Percentiles rank a stretch among this genome's conserved stretches.
These are phyloP conservation scores for Xiphorhynchus erythropygius DNA, from an alignment of 2,797 vertebrate species.

Conservation along the genomic window DNA sequence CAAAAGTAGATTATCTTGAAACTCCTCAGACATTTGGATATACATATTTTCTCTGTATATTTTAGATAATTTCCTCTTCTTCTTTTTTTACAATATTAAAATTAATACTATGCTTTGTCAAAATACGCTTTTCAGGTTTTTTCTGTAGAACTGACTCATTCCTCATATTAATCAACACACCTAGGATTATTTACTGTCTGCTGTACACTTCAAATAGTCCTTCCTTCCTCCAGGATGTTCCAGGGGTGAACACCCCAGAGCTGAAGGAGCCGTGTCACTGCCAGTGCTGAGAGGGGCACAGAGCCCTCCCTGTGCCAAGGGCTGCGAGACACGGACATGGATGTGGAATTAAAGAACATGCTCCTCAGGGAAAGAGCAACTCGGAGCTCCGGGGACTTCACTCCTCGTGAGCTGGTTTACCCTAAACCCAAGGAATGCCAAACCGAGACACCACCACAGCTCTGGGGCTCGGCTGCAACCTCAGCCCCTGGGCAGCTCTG, in stretches of 20 bases:
- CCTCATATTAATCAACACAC: neutral
- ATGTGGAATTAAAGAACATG: accelerated
- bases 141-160: neutral
- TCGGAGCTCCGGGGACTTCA: neutral
- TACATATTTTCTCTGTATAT: slow-evolving; percentile 51
- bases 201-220: slow-evolving; percentile 35
- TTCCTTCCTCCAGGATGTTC: neutral
- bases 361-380: neutral
- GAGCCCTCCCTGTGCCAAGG: accelerated
- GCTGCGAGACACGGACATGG: accelerated
- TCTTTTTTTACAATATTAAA: slow-evolving; percentile 60
- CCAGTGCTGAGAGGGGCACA: neutral
- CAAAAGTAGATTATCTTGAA: slow-evolving; percentile 30
- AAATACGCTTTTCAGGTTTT: slow-evolving; percentile 13
- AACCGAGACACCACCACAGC: accelerated
- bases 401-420: accelerated
- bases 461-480: accelerated
- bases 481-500: accelerated
- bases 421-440: accelerated
- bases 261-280: neutral
- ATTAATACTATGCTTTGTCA: slow-evolving; percentile 45
- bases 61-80: slow-evolving; percentile 43
- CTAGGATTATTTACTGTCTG: neutral
- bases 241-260: neutral
- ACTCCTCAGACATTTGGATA: slow-evolving; percentile 23